Percentiles rank a stretch among this genome's conserved stretches.
phyloP scores from a whole-genome alignment of 2,888 invertebrate species.

The Theodoxus fluviatilis region DNA sequence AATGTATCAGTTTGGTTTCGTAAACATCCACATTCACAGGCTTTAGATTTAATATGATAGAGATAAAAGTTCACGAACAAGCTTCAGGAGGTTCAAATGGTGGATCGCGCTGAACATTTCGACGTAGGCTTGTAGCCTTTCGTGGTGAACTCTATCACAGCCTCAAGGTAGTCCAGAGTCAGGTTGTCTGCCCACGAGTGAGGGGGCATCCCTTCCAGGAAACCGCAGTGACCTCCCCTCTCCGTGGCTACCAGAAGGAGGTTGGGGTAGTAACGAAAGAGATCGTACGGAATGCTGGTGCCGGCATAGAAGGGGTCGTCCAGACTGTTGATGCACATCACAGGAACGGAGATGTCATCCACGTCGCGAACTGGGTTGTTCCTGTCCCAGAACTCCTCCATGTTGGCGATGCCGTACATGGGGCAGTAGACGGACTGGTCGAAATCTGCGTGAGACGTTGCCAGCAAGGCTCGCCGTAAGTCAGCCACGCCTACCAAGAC shows the following conservation, averaged over 20 bases:
- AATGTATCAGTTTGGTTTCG: too few relatives aligned
- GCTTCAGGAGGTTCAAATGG: too few relatives aligned
- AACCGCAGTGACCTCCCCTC: conserved; percentile 62
- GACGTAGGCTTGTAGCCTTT: too few relatives aligned
- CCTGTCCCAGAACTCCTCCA: conserved; percentile 54
- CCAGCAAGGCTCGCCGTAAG: too few relatives aligned
- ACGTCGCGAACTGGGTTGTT: conserved; percentile 61
- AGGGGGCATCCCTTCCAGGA: conserved; percentile 45
- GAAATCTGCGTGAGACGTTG: too few relatives aligned
- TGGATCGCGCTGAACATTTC: too few relatives aligned
- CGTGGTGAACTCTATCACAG: conserved; percentile 44
- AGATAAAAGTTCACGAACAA: too few relatives aligned
- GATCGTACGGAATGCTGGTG: conserved; percentile 51
- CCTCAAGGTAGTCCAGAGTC: conserved; percentile 44
- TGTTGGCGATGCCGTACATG: conserved; percentile 38
- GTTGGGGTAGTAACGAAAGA: conserved; percentile 59
- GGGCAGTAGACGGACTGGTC: conserved; percentile 52
- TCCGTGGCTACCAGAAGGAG: conserved; percentile 53
- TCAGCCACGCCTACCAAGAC: too few relatives aligned
- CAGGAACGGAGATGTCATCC: conserved; percentile 59
- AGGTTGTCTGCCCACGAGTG: conserved; percentile 46
- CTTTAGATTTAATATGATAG: too few relatives aligned
- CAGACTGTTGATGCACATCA: conserved; percentile 55
- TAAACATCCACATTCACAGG: too few relatives aligned
- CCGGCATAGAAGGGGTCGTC: conserved; percentile 55